These are phyloP conservation scores for Nesometra sesokonis DNA, from an alignment of 35 echinoderm and acorn worm species.

Conservation along the genomic window DNA sequence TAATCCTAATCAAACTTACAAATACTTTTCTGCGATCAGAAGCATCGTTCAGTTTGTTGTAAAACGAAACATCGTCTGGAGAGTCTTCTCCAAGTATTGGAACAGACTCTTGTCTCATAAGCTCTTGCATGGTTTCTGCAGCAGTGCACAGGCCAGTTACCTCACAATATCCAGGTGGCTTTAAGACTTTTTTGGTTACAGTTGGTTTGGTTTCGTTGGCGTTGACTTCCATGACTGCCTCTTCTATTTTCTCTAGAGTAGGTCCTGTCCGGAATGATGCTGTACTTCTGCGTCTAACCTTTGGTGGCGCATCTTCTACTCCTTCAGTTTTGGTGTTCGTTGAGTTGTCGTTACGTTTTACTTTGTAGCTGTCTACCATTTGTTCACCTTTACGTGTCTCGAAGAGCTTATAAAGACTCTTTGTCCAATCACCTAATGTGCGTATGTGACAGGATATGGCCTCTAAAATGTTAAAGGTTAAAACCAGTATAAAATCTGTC, in stretches of 20 bases:
- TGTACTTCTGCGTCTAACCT: not conserved
- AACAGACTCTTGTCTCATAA: not conserved
- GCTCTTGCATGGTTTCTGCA: not conserved
- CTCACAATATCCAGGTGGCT: not conserved
- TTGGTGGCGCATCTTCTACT: not conserved
- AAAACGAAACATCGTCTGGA: not conserved
- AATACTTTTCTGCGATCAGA: not conserved
- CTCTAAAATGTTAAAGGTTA: not conserved
- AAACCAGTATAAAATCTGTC: too few relatives aligned
- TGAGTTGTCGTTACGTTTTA: not conserved
- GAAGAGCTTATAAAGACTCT: conserved; percentile 2
- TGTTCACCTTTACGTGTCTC: not conserved
- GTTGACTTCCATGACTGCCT: not conserved
- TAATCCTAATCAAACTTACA: not conserved
- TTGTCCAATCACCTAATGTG: conserved; percentile 22
- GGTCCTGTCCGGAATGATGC: not conserved
- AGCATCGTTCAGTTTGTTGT: not conserved
- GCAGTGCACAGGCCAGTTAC: not conserved
- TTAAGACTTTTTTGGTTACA: not conserved
- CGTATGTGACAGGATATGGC: conserved; percentile 17
- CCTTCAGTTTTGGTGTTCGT: not conserved
- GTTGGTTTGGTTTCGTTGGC: not conserved
- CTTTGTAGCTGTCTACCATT: not conserved
- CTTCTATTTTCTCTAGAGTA: not conserved
- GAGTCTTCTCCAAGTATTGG: not conserved